Conservation (phyloP, 2,888 invertebrate species). For the Acronicta psi region DNA sequence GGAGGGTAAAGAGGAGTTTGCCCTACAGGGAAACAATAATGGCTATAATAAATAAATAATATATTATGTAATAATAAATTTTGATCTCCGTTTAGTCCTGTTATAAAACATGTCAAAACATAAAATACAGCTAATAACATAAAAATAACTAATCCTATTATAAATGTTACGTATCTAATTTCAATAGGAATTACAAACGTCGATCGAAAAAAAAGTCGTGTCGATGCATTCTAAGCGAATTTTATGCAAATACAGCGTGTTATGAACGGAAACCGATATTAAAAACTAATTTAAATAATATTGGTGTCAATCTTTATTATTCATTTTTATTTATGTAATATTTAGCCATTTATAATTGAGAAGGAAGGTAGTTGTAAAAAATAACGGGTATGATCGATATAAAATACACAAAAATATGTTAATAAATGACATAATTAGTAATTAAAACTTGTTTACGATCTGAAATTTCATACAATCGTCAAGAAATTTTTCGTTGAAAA, state of each 20-base stretch:
- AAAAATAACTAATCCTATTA: conserved; percentile 34
- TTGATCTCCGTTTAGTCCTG: no score
- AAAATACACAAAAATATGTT: not conserved
- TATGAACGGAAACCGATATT: conserved; percentile 21
- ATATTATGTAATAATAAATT: no score
- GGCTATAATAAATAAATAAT: no score
- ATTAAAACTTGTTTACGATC: no score
- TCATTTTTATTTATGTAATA: conserved; percentile 23
- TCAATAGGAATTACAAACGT: conserved; percentile 39
- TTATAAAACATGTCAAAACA: conserved; percentile 9
- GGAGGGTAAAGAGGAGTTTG: no score
- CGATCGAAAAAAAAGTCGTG: no score
- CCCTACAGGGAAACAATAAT: no score
- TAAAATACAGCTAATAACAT: conserved; percentile 19
- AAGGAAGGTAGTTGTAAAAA: no score
- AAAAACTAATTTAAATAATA: conserved; percentile 20
- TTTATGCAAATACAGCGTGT: conserved; percentile 38
- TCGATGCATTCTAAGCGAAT: conserved; percentile 33
- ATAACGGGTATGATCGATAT: no score
- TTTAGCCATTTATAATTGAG: not conserved
- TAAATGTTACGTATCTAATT: conserved; percentile 12
- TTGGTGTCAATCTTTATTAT: conserved; percentile 27
- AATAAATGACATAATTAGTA: no score
- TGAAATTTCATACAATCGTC: no score
- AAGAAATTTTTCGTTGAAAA: not conserved